Base-by-base conservation (phyloP, 2,888 invertebrate species). In the Caenorhabditis sp. region DNA sequence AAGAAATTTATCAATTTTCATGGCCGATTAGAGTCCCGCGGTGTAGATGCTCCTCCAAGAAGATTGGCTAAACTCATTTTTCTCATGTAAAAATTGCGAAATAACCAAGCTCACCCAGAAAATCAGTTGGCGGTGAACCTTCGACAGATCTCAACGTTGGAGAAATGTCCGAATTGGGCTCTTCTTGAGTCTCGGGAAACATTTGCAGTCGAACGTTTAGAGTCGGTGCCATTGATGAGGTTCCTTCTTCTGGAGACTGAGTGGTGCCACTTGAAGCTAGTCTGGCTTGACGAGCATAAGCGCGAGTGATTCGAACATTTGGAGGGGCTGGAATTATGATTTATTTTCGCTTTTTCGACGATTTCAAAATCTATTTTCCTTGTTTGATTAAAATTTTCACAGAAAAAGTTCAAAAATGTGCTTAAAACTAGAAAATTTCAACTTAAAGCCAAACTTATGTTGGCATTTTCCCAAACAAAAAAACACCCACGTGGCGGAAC, bases 251-350 rank as follows among this genome's bases (percentile, higher is more conserved):
- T 12, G 55, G 55, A 55, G 26, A 6, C 5, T 51, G 23, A 19
- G 19, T 6, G 6, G 14, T 43, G 12, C 10, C 14, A 17, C 14
- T 43, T 6, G 43, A 17, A 43, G 43, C 6, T 1, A 55, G 5
- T n/a, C 55, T 8, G 27, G 36, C 8, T 17, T 26, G 55, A 21
- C 58, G 58, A 21, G 58, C 58, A 12, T 58, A 6, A 1, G 58
- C 58, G 6, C 58, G 58, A 5, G 58, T 58, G 10, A 58, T 21
- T 3, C 58, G 58, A 36, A 58, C 21, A 36, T 58, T 58, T 37
- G 58, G 58, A 8, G 57, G 57, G 1, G 58, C 37, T 58, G 57
- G n/a, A n/a, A 36, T 3, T 21, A 51, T 51, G 6, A 21, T 19
- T 51, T 51, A n/a, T 8, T 19, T 17, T 51, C n/a, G 51, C n/a